Percentiles rank a stretch among this genome's conserved stretches.
These are phyloP conservation scores for Cerastis rubricosa DNA, from an alignment of 2,888 invertebrate species.

Conservation along the genomic window DNA sequence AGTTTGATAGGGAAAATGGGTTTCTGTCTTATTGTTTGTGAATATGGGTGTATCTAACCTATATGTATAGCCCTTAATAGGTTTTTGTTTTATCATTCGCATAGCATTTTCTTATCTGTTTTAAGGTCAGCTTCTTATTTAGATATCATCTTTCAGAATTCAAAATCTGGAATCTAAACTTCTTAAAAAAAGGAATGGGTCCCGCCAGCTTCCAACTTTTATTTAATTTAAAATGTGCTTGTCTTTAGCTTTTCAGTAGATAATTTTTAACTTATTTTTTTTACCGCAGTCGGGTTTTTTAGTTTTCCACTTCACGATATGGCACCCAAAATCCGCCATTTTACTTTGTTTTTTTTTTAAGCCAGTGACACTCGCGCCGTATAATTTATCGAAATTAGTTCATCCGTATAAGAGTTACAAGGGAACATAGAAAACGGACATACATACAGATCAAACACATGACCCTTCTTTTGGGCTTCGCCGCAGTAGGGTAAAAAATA, in stretches of 20 bases:
- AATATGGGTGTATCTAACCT: conserved; percentile 22
- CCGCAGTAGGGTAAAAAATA: background rate
- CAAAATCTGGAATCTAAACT: background rate
- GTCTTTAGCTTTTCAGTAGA: too few species aligned
- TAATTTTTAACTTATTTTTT: too few species aligned
- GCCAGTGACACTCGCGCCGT: background rate
- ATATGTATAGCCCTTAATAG: conserved; percentile 19
- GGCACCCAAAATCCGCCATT: too few species aligned
- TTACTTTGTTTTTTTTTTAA: too few species aligned
- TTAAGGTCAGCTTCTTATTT: background rate
- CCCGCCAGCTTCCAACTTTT: too few species aligned
- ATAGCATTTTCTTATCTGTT: background rate
- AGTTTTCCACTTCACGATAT: too few species aligned
- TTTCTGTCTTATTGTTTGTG: conserved; percentile 38
- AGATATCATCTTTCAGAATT: background rate
- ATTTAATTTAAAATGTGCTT: too few species aligned
- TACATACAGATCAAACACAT: too few species aligned
- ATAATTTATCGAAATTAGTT: too few species aligned
- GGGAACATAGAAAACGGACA: background rate
- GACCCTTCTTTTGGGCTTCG: background rate
- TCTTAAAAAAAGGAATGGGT: background rate
- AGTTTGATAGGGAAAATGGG: conserved; percentile 42
- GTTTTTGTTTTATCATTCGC: conserved; percentile 5
- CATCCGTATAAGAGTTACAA: background rate
- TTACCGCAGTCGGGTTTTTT: too few species aligned